phyloP scores from a whole-genome alignment of 2,888 invertebrate genomes.

The Fissipunctia ypsillon region DNA sequence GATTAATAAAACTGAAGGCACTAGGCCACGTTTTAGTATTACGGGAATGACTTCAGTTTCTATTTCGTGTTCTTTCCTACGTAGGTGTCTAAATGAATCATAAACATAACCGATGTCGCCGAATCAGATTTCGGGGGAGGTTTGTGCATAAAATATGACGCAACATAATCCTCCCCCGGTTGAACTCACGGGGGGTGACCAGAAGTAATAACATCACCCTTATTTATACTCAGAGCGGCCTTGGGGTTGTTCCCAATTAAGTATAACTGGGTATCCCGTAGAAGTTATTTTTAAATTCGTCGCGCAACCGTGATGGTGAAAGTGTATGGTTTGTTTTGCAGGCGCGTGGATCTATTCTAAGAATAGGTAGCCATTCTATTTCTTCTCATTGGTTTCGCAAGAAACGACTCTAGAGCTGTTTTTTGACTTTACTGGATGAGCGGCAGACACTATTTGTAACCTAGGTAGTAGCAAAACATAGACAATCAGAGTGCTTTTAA shows the following conservation, averaged over 20 bases:
- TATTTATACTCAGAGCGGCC: constrained; percentile 70
- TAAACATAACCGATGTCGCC: constrained; percentile 49
- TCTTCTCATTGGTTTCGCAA: constrained; percentile 40
- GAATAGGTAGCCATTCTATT: constrained; percentile 52
- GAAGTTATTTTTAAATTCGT: constrained; percentile 61
- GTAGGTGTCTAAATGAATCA: constrained; percentile 33
- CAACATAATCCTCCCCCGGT: constrained; percentile 61
- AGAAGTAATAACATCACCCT: constrained; percentile 75
- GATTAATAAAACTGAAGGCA: constrained; percentile 24
- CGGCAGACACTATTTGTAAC: background rate
- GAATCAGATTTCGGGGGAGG: constrained; percentile 66
- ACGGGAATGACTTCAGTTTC: background rate
- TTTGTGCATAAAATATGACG: constrained; percentile 71
- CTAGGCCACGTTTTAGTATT: background rate
- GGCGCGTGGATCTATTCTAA: constrained; percentile 43
- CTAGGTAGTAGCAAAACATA: background rate
- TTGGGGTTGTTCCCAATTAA: constrained; percentile 78
- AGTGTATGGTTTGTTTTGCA: constrained; percentile 40
- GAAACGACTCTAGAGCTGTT: constrained; percentile 7
- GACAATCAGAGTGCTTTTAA: background rate
- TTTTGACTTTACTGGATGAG: background rate
- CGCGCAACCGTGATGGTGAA: constrained; percentile 51
- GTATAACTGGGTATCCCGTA: constrained; percentile 65
- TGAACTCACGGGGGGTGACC: constrained; percentile 71
- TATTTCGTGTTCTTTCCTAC: constrained; percentile 11